Evolutionary conservation across 2,113 vertebrate genomes (phyloP).

Genomic region (Phrynocephalus versicolor): DNA sequence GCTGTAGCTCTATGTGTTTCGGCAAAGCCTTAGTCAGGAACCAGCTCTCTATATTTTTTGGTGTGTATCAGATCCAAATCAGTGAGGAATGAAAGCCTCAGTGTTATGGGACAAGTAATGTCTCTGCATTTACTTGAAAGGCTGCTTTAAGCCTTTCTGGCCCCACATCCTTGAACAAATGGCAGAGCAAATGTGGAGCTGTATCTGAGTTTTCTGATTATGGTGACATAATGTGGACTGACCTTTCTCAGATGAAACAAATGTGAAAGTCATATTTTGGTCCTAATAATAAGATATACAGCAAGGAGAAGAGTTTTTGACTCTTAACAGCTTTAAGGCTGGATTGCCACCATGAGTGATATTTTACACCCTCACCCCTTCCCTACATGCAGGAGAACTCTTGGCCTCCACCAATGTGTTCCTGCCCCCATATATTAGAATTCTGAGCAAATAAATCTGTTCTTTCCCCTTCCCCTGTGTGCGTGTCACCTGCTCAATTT

Average conservation of each 20-base stretch:
- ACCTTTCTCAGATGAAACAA: not conserved
- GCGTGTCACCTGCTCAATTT: not conserved
- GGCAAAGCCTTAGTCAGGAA: no score
- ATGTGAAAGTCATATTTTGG: not conserved
- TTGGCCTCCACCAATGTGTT: not conserved
- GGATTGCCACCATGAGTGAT: not conserved
- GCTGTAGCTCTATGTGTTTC: no score
- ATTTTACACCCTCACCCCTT: not conserved
- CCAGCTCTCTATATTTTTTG: no score
- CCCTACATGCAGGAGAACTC: not conserved
- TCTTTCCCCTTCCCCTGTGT: not conserved
- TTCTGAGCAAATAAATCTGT: not conserved
- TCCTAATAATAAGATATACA: not conserved
- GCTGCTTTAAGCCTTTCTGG: not conserved
- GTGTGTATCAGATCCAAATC: no score
- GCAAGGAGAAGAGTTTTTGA: not conserved
- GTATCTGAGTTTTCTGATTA: no score
- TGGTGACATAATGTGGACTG: no score
- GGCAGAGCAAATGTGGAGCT: not conserved
- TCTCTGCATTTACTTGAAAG: no score
- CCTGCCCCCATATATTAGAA: conserved; percentile 22
- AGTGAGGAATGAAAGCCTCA: no score
- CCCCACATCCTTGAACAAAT: not conserved
- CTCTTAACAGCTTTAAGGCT: not conserved
- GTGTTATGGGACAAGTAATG: no score